Percentiles rank a stretch among this genome's conserved stretches.
Conservation (phyloP, 2,888 invertebrate genomes). For the Pogonocherus hispidulus region DNA sequence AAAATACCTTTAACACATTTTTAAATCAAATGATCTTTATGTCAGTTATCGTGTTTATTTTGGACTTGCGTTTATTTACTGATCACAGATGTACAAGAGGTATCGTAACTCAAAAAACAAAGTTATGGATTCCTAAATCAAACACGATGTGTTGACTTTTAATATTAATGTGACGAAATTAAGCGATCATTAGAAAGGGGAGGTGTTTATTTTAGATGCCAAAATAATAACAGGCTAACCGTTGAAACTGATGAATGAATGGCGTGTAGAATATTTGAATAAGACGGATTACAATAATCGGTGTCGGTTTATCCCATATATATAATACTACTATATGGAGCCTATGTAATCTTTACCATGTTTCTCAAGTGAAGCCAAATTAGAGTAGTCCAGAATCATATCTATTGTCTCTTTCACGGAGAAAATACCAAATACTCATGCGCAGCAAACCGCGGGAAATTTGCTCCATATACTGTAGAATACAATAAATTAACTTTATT, state of each 20-base stretch:
- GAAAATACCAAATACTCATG: no score
- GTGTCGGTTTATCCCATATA: no score
- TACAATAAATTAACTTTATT: no score
- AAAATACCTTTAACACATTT: slow-evolving; percentile 4
- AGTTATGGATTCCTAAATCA: background rate
- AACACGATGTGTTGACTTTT: background rate
- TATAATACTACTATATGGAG: no score
- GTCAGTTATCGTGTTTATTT: background rate
- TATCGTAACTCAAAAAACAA: background rate
- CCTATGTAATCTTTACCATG: no score
- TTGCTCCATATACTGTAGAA: no score
- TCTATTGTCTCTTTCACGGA: no score
- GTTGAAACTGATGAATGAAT: background rate
- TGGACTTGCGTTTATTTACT: background rate
- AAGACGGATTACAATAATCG: no score
- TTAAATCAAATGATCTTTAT: background rate
- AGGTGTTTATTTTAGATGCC: background rate
- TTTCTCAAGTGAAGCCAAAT: no score
- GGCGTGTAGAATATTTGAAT: background rate
- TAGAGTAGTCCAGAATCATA: no score
- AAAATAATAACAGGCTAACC: no score
- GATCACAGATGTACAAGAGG: background rate
- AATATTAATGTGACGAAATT: background rate
- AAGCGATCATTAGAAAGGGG: background rate
- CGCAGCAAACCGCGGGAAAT: no score